phyloP scores from a whole-genome alignment of 2,797 vertebrate species.

The Valencia hispanica region DNA sequence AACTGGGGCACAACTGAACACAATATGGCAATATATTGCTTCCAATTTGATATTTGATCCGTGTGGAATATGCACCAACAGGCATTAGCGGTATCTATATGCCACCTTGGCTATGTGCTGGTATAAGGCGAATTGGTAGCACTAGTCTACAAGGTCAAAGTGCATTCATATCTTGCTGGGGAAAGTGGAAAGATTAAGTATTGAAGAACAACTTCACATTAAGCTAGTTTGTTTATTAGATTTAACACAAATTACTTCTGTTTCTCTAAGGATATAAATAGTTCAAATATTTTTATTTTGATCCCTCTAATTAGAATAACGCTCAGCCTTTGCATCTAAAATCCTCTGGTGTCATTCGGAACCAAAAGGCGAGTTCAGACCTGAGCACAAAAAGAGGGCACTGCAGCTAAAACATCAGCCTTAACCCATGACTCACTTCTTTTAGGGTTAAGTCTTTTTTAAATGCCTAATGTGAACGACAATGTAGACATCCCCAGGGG shows the following conservation, averaged over 20 bases:
- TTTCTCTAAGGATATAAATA: constrained; percentile 19
- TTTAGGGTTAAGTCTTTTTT: constrained; percentile 51
- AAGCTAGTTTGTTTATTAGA: not conserved
- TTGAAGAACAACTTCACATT: not conserved
- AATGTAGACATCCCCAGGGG: constrained; percentile 33
- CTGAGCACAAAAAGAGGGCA: constrained; percentile 34
- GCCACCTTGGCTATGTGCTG: not conserved
- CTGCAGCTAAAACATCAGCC: constrained; percentile 64
- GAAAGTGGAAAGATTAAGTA: not conserved
- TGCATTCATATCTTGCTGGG: not conserved
- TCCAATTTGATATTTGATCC: not conserved
- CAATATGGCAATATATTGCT: not conserved
- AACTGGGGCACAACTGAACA: not conserved
- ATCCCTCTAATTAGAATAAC: constrained; percentile 49
- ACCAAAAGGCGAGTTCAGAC: constrained; percentile 46
- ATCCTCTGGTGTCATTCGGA: constrained; percentile 49
- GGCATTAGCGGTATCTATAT: not conserved
- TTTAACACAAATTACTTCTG: not conserved
- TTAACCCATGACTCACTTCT: constrained; percentile 58
- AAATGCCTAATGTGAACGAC: constrained; percentile 57
- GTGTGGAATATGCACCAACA: not conserved
- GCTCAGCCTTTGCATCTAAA: constrained; percentile 35
- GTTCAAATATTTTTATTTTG: constrained; percentile 12
- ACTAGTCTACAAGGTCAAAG: not conserved
- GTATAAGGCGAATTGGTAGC: too few relatives aligned